Conservation (phyloP, 2,888 invertebrate genomes). For the Nomada ruficornis region DNA sequence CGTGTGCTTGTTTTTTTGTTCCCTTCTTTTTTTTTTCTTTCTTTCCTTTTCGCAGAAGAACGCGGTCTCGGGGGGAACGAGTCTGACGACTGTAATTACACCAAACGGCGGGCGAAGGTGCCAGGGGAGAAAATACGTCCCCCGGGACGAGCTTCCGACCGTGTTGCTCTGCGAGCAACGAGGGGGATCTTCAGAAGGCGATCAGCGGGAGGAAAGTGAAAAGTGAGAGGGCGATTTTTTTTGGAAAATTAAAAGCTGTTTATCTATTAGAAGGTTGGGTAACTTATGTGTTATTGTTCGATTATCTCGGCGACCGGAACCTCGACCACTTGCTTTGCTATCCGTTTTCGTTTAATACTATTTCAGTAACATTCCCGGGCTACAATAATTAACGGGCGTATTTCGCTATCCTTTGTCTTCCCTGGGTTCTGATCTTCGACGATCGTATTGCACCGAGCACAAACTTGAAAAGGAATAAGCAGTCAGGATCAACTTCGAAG, state of each 20-base stretch:
- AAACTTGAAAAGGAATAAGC: too few relatives aligned
- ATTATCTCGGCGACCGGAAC: too few relatives aligned
- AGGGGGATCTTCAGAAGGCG: too few relatives aligned
- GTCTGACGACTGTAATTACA: conserved; percentile 36
- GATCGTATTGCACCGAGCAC: too few relatives aligned
- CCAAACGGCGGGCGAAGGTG: background rate
- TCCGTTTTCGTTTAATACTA: too few relatives aligned
- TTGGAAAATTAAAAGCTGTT: background rate
- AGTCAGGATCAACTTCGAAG: too few relatives aligned
- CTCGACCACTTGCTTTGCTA: too few relatives aligned
- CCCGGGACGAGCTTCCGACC: background rate
- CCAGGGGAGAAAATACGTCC: background rate
- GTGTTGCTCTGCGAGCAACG: background rate
- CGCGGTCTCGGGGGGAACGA: conserved; percentile 10
- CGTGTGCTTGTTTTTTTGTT: background rate
- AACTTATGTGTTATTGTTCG: too few relatives aligned
- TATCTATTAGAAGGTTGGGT: background rate
- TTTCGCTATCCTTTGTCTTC: too few relatives aligned
- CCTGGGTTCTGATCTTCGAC: too few relatives aligned
- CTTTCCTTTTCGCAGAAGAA: conserved; percentile 7
- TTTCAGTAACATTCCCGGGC: too few relatives aligned
- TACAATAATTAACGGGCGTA: too few relatives aligned
- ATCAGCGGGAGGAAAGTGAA: background rate
- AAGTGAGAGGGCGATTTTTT: background rate
- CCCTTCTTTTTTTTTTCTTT: background rate